phyloP scores from a whole-genome alignment of 2,888 invertebrate genomes.

The Callinectes sapidus region DNA sequence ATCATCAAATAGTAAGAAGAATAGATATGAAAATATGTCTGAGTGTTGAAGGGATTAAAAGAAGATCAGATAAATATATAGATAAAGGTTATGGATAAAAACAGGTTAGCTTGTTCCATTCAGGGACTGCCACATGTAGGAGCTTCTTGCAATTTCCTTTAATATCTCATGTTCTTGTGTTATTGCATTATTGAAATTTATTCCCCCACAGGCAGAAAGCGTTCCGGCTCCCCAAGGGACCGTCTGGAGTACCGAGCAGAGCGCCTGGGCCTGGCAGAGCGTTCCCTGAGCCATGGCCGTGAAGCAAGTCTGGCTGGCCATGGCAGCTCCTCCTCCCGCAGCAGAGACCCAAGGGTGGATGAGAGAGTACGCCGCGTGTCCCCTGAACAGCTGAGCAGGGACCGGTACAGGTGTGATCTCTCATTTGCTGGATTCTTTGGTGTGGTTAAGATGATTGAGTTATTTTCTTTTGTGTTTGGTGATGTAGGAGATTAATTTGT shows the following conservation, averaged over 20 bases:
- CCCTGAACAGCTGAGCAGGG: constrained; percentile 54
- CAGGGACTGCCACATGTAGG: too few species aligned
- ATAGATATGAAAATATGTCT: too few species aligned
- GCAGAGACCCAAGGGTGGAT: constrained; percentile 57
- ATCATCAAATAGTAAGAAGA: too few species aligned
- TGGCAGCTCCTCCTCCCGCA: constrained; percentile 39
- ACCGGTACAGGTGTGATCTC: constrained; percentile 50
- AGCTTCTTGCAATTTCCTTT: too few species aligned
- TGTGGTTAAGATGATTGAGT: not conserved
- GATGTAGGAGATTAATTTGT: too few species aligned
- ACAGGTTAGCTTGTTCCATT: too few species aligned
- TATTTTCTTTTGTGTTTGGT: not conserved
- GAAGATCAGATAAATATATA: too few species aligned
- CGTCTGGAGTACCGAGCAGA: constrained; percentile 61
- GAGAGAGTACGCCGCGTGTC: constrained; percentile 57
- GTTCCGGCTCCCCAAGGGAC: constrained; percentile 60
- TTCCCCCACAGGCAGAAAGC: constrained; percentile 56
- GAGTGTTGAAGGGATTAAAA: too few species aligned
- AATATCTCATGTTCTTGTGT: too few species aligned
- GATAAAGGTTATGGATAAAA: too few species aligned
- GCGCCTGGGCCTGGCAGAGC: constrained; percentile 50
- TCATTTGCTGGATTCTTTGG: not conserved
- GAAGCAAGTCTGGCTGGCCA: constrained; percentile 49
- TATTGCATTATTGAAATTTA: not conserved
- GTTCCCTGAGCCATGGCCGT: constrained; percentile 59